Evolutionary conservation across 92 coral and sea anemone genomes (phyloP).

Genomic region (Paramuricea clavata): DNA sequence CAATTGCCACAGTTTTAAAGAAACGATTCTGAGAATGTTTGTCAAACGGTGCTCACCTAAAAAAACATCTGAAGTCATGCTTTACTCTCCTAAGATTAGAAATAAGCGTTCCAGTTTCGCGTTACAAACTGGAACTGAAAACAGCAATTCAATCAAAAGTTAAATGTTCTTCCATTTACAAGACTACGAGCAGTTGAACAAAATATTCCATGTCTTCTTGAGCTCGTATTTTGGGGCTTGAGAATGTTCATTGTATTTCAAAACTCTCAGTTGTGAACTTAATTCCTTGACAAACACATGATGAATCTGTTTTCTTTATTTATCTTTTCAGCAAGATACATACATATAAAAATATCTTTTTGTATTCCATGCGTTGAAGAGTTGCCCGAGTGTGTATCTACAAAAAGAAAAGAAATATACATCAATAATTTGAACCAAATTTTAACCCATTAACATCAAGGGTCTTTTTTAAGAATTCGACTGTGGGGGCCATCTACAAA

Average conservation of each 20-base stretch:
- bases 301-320: neutral
- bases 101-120: constrained; percentile 2
- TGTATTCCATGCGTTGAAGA: too few relatives aligned
- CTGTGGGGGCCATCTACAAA: too few relatives aligned
- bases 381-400: too few relatives aligned
- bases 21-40: too few relatives aligned
- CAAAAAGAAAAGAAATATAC: too few relatives aligned
- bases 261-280: neutral
- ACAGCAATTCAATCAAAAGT: constrained; percentile 11
- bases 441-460: too few relatives aligned
- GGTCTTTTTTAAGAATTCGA: too few relatives aligned
- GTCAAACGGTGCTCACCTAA: constrained; percentile 21
- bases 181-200: constrained; percentile 13
- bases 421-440: too few relatives aligned
- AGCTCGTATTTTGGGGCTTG: constrained; percentile 4
- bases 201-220: constrained; percentile 14
- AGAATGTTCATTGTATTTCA: constrained; percentile 1
- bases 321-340: too few relatives aligned
- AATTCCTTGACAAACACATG: constrained; percentile 14
- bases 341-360: too few relatives aligned
- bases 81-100: neutral
- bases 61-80: constrained; percentile 7
- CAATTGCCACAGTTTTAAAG: too few relatives aligned
- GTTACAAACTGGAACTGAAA: constrained; percentile 17
- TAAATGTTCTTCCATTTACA: neutral